These are phyloP conservation scores for Resseliella maxima DNA, from an alignment of 2,888 invertebrate genomes.

Conservation along the genomic window DNA sequence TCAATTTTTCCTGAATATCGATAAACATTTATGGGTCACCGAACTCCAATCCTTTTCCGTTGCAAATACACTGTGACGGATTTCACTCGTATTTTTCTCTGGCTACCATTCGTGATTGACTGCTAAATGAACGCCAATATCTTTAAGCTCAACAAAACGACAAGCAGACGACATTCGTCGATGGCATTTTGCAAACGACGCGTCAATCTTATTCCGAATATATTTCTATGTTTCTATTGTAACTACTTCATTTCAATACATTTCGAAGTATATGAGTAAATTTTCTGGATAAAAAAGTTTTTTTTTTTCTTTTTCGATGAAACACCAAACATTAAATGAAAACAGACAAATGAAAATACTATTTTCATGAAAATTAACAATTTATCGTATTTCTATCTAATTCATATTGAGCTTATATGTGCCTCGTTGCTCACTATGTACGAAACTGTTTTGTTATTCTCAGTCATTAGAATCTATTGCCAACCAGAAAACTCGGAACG, in stretches of 20 bases:
- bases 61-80: neutral
- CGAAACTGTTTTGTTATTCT: neutral
- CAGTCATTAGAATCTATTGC: neutral
- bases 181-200: neutral
- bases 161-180: neutral
- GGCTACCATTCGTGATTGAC: neutral
- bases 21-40: slow-evolving; percentile 52
- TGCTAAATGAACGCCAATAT: neutral
- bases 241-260: no score
- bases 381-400: slow-evolving; percentile 29
- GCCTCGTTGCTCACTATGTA: neutral
- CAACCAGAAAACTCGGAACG: neutral
- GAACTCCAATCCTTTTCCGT: slow-evolving; percentile 27
- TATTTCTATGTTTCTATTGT: no score
- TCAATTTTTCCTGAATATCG: slow-evolving; percentile 42
- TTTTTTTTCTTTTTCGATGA: neutral
- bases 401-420: neutral
- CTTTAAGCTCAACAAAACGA: neutral
- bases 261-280: no score
- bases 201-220: neutral
- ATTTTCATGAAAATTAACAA: neutral
- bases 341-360: neutral
- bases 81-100: neutral
- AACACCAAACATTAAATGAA: neutral
- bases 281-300: no score